Conservation (phyloP, 2,888 invertebrate species). For the Tanypteryx hageni region DNA sequence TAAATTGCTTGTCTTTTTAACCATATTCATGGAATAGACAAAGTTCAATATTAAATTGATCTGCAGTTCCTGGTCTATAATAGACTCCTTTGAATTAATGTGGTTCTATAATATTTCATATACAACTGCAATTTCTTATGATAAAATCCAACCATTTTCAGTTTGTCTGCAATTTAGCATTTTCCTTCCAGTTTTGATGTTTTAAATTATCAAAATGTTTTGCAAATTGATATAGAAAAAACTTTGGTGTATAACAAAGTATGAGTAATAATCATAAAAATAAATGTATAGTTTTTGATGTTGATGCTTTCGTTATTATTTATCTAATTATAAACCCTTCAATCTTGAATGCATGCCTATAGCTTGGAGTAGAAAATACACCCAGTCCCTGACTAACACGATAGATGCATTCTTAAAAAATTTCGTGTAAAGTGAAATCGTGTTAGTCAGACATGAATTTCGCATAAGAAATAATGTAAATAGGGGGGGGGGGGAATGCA, state of each 20-base stretch:
- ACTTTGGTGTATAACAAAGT: not conserved
- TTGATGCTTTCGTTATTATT: not conserved
- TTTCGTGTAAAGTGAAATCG: no score
- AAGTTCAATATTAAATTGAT: not conserved
- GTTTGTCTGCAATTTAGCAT: not conserved
- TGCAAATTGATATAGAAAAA: not conserved
- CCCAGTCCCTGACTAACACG: no score
- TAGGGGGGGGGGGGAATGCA: no score
- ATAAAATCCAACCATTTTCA: not conserved
- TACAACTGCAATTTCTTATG: not conserved
- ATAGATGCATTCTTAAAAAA: no score
- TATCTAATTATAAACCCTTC: no score
- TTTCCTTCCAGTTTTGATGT: not conserved
- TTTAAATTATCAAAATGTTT: not conserved
- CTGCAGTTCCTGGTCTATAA: not conserved
- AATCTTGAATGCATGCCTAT: no score
- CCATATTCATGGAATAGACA: not conserved
- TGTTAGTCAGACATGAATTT: no score
- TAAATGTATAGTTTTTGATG: conserved; percentile 33
- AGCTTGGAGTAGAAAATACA: no score
- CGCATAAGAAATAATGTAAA: no score
- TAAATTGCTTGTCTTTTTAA: conserved; percentile 24
- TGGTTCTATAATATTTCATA: not conserved
- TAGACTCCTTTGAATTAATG: not conserved
- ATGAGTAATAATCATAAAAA: not conserved